Conservation (phyloP, 2,888 invertebrate species). For the Hyppa rectilinea region DNA sequence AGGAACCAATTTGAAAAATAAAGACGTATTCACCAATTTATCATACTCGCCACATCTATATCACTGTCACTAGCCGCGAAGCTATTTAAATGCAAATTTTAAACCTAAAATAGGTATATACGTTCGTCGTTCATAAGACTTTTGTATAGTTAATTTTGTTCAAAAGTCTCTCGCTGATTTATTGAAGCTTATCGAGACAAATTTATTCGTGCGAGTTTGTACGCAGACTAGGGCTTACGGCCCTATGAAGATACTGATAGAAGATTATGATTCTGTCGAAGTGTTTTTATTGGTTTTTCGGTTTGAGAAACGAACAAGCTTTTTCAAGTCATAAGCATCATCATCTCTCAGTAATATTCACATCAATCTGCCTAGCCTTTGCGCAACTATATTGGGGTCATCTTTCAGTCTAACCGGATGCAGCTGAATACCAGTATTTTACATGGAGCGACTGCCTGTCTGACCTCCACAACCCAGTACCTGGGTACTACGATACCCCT, state of each 20-base stretch:
- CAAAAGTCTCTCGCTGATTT: slow-evolving; percentile 78
- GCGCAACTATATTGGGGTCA: no score
- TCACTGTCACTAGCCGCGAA: slow-evolving; percentile 64
- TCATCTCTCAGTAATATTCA: background rate
- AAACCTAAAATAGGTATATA: slow-evolving; percentile 74
- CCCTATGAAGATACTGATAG: no score
- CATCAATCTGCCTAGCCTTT: no score
- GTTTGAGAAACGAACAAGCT: background rate
- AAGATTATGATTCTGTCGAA: slow-evolving; percentile 23
- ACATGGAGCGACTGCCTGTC: no score
- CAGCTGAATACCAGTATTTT: no score
- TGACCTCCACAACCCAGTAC: no score
- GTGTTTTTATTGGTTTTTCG: background rate
- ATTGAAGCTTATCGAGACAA: slow-evolving; percentile 80
- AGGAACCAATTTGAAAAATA: slow-evolving; percentile 42
- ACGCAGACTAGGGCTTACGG: slow-evolving; percentile 28
- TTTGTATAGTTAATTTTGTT: slow-evolving; percentile 75
- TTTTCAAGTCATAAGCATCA: background rate
- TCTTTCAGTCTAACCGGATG: no score
- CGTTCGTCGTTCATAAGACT: slow-evolving; percentile 50
- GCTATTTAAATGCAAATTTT: slow-evolving; percentile 83
- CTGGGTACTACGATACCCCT: no score
- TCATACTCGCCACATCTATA: slow-evolving; percentile 69
- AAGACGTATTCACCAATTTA: slow-evolving; percentile 60
- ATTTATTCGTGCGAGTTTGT: slow-evolving; percentile 75